Percentiles rank a stretch among this genome's conserved stretches.
These are phyloP conservation scores for Nibea albiflora DNA, from an alignment of 2,113 vertebrate species.

Conservation along the genomic window DNA sequence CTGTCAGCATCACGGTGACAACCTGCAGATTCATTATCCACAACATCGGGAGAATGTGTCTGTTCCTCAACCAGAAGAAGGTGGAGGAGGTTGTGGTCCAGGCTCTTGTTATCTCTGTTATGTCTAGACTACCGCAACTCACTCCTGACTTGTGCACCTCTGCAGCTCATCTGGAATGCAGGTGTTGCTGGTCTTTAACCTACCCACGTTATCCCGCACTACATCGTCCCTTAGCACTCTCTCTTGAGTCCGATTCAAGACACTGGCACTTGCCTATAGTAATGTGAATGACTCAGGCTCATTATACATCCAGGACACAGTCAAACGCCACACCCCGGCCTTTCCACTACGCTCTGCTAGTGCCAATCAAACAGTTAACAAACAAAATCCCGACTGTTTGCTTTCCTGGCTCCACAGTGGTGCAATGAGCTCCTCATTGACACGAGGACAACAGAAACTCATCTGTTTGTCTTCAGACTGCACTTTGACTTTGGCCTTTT, in stretches of 20 bases:
- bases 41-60: background rate
- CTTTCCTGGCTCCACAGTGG: background rate
- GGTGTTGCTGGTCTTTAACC: background rate
- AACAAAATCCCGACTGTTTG: background rate
- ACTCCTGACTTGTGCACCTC: background rate
- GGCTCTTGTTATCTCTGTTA: background rate
- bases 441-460: no score
- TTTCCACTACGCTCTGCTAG: background rate
- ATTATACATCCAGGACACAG: background rate
- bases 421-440: background rate
- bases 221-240: background rate
- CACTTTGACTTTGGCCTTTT: no score
- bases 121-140: background rate
- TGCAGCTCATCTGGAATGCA: background rate
- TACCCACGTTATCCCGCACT: background rate
- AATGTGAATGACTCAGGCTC: background rate
- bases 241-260: background rate
- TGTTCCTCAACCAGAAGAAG: background rate
- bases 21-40: background rate
- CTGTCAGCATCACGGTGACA: background rate
- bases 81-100: background rate
- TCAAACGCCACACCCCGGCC: background rate
- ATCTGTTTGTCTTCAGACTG: no score
- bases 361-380: background rate
- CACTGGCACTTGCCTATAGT: background rate